A percentile compares a stretch with the other conserved stretches of the same genome.
These are phyloP conservation scores for Lophochroa leadbeateri DNA, from an alignment of 2,113 vertebrate genomes.

Conservation along the genomic window DNA sequence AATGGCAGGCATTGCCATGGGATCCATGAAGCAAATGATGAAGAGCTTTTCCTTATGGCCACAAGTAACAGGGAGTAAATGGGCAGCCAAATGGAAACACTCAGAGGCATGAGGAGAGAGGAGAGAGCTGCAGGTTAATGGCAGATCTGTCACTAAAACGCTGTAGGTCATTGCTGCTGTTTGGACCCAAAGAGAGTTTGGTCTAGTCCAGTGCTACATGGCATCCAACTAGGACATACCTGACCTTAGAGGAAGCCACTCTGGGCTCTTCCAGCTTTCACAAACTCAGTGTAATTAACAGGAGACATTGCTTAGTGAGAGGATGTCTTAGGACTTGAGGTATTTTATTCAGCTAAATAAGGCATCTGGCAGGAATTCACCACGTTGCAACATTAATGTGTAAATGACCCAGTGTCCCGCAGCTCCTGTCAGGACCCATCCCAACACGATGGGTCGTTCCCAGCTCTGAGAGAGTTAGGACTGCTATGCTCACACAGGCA, in stretches of 20 bases:
- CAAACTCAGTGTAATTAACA: not conserved
- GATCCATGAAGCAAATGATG: not conserved
- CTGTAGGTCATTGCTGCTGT: not conserved
- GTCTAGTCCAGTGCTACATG: not conserved
- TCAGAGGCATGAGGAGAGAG: not conserved
- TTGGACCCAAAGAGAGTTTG: not conserved
- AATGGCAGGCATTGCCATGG: not conserved
- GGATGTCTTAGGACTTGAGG: not conserved
- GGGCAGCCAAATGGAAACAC: slow-evolving; percentile 23
- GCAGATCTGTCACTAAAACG: not conserved
- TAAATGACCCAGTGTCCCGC: not conserved
- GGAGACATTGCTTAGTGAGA: not conserved
- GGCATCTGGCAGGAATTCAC: not conserved
- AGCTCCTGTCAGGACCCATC: not conserved
- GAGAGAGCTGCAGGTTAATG: not conserved
- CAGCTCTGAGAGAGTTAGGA: not conserved
- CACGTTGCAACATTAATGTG: not conserved
- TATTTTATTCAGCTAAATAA: not conserved
- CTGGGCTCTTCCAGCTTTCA: not conserved
- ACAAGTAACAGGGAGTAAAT: not conserved
- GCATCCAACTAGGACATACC: not conserved
- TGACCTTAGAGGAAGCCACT: not conserved
- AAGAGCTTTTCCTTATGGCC: not conserved
- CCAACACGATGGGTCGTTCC: not conserved
- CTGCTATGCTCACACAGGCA: not conserved